Percentiles rank a stretch among this genome's conserved stretches.
phyloP scores from a whole-genome alignment of 2,113 vertebrate genomes.

The Desmodus rotundus region DNA sequence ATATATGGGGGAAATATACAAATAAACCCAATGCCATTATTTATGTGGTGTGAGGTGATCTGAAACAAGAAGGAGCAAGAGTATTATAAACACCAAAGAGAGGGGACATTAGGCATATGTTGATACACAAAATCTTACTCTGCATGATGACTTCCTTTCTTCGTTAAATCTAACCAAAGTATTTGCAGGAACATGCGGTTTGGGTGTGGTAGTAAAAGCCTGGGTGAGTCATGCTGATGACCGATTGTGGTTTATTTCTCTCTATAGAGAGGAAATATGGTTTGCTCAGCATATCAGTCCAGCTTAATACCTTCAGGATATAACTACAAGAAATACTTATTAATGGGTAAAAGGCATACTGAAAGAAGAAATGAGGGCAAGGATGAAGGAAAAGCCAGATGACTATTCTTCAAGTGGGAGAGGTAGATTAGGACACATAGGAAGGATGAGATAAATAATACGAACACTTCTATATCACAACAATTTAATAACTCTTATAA shows the following conservation, averaged over 20 bases:
- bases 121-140: background rate
- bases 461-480: background rate
- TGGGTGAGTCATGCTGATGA: constrained; percentile 53
- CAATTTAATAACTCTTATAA: background rate
- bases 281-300: background rate
- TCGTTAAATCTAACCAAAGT: background rate
- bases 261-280: background rate
- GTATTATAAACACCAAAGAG: background rate
- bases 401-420: background rate
- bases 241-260: constrained; percentile 16
- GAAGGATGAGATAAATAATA: background rate
- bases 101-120: background rate
- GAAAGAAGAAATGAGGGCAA: background rate
- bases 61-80: background rate
- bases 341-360: background rate
- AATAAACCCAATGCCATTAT: background rate
- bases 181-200: background rate
- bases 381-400: background rate
- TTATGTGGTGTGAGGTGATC: background rate
- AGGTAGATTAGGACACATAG: background rate
- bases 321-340: constrained; percentile 6
- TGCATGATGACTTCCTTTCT: background rate
- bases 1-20: background rate
- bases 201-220: constrained; percentile 62
- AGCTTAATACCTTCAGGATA: background rate